Percentiles rank a stretch among this genome's conserved stretches.
These are phyloP conservation scores for Zhengitettix transpicula DNA, from an alignment of 2,888 invertebrate species.

Conservation along the genomic window DNA sequence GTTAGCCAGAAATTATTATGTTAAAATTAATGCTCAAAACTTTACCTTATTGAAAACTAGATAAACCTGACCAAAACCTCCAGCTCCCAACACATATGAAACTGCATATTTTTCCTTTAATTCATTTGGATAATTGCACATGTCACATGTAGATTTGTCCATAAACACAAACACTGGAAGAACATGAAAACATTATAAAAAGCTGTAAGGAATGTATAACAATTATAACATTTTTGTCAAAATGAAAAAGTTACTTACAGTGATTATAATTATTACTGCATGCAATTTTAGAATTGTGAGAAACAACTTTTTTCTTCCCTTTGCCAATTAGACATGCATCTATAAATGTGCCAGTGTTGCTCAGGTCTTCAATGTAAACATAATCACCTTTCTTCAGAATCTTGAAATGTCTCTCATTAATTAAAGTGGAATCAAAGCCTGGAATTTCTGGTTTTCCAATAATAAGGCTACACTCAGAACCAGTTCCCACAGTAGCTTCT, in stretches of 20 bases:
- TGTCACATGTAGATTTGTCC: neutral
- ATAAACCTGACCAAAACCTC: conserved; percentile 71
- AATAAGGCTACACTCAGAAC: neutral
- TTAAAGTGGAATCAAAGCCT: neutral
- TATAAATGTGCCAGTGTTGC: neutral
- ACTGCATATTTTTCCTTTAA: conserved; percentile 54
- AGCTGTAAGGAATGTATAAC: too few relatives aligned
- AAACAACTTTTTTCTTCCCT: neutral
- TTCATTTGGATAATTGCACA: conserved; percentile 31
- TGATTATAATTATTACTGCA: neutral
- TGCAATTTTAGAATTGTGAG: neutral
- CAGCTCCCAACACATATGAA: conserved; percentile 59
- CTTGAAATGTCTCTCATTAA: neutral
- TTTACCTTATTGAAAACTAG: conserved; percentile 50
- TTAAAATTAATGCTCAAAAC: too few relatives aligned
- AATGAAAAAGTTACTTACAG: neutral
- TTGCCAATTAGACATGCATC: neutral
- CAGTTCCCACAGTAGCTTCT: neutral
- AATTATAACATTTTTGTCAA: too few relatives aligned
- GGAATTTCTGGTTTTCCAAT: neutral
- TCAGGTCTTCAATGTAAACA: neutral
- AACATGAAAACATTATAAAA: neutral
- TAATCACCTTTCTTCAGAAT: neutral
- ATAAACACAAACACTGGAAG: neutral
- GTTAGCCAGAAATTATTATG: too few relatives aligned